A percentile compares a stretch with the other conserved stretches of the same genome.
Evolutionary conservation across 2,797 vertebrate species (phyloP).

Genomic region (Trachops cirrhosus): DNA sequence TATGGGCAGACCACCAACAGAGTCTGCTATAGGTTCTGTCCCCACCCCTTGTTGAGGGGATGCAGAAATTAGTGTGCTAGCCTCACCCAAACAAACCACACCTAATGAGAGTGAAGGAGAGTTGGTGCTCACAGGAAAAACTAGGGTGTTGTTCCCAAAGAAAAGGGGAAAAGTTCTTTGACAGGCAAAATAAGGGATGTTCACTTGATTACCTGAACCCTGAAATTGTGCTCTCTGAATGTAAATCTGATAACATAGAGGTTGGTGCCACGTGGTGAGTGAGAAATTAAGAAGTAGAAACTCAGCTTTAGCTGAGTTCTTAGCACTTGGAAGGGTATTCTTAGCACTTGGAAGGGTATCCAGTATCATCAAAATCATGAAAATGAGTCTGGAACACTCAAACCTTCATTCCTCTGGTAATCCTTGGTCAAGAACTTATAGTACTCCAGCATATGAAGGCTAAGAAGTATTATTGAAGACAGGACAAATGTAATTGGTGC

Average conservation of each 20-base stretch:
- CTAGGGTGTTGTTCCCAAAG: not conserved
- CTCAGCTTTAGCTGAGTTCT: not conserved
- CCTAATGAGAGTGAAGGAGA: not conserved
- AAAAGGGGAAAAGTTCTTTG: not conserved
- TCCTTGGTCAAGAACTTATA: constrained; percentile 55
- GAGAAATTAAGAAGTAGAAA: not conserved
- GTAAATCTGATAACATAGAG: not conserved
- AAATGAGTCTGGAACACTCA: not conserved
- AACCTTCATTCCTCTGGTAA: not conserved
- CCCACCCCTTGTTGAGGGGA: not conserved
- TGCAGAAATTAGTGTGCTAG: not conserved
- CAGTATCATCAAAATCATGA: not conserved
- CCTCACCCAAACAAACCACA: not conserved
- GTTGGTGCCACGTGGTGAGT: not conserved
- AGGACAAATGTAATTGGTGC: constrained; percentile 72
- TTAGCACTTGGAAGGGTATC: not conserved
- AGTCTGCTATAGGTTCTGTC: not conserved
- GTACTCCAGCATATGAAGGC: constrained; percentile 48
- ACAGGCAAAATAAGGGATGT: not conserved
- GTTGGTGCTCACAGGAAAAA: not conserved
- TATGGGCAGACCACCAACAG: not conserved
- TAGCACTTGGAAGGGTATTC: not conserved
- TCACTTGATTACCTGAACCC: not conserved
- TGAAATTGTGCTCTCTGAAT: not conserved
- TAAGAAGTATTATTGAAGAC: constrained; percentile 70